Conservation (phyloP, 2,888 invertebrate genomes). For the Adelphocoris suturalis region DNA sequence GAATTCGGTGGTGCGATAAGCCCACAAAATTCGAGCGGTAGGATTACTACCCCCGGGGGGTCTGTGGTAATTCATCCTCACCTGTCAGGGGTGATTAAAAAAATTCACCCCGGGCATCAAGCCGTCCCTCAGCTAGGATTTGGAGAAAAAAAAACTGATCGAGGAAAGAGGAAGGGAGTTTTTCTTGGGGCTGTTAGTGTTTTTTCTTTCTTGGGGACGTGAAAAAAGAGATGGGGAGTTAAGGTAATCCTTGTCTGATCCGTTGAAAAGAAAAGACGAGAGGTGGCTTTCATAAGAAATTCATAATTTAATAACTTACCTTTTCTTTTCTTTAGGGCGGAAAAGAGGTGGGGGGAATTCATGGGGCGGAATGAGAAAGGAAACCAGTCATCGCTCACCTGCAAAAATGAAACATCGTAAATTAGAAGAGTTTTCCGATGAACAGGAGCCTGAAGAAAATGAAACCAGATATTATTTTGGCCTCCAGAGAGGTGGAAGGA, state of each 20-base stretch:
- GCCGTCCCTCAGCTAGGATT: slow-evolving; percentile 19
- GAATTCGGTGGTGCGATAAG: not conserved
- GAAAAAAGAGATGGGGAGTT: slow-evolving; percentile 3
- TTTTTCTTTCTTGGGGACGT: not conserved
- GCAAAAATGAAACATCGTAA: slow-evolving; percentile 49
- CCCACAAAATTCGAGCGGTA: not conserved
- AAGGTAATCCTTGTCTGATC: slow-evolving; percentile 35
- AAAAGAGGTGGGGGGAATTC: not conserved
- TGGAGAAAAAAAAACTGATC: slow-evolving; percentile 6
- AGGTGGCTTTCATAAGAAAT: slow-evolving; percentile 48
- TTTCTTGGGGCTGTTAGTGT: slow-evolving; percentile 31
- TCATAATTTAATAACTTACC: slow-evolving; percentile 39
- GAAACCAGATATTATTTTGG: not conserved
- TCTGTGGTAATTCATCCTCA: slow-evolving; percentile 40
- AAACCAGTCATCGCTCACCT: slow-evolving; percentile 48
- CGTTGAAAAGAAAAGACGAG: slow-evolving; percentile 32
- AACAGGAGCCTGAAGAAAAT: slow-evolving; percentile 26
- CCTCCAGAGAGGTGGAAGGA: not conserved
- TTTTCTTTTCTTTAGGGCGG: slow-evolving; percentile 18
- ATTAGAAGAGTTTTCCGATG: slow-evolving; percentile 19
- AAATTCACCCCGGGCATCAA: slow-evolving; percentile 5
- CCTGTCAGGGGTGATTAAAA: slow-evolving; percentile 49
- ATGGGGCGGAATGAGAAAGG: slow-evolving; percentile 27
- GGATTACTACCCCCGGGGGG: slow-evolving; percentile 9
- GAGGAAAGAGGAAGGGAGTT: slow-evolving; percentile 33